Percentiles rank a stretch among this genome's conserved stretches.
Conservation (phyloP, 92 coral and sea anemone species). For the Zoanthus sansibaricus region DNA sequence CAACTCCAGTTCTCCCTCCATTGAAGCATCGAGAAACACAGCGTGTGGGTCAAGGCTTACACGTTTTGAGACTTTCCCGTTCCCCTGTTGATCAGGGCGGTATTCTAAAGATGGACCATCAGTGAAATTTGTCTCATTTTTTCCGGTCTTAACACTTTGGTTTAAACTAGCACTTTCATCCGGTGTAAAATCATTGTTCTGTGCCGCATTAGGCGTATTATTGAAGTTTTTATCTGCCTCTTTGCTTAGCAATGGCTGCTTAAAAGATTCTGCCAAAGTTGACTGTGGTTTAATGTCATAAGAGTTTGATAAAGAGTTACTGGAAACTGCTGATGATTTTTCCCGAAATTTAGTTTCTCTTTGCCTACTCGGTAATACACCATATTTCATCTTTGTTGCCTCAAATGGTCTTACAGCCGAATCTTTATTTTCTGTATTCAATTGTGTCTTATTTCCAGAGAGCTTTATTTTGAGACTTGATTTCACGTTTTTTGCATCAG, state of each 20-base stretch:
- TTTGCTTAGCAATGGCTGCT: background rate
- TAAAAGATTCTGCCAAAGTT: background rate
- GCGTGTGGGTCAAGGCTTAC: slow-evolving; percentile 98
- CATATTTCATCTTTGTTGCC: background rate
- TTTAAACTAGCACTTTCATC: background rate
- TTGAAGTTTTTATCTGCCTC: background rate
- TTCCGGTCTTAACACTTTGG: background rate
- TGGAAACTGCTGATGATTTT: background rate
- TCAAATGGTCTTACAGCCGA: background rate
- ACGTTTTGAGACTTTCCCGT: slow-evolving; percentile 61
- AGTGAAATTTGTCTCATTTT: background rate
- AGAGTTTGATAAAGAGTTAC: background rate
- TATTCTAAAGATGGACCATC: slow-evolving; percentile 32
- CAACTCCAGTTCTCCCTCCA: slow-evolving; percentile 95
- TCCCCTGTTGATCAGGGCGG: slow-evolving; percentile 17
- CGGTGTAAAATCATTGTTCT: background rate
- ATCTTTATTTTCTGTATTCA: background rate
- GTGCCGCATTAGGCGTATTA: slow-evolving; percentile 4
- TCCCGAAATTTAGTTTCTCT: background rate
- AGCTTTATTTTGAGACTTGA: slow-evolving; percentile 31
- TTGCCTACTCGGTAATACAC: slow-evolving; percentile 1
- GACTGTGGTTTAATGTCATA: background rate
- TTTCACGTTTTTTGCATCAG: slow-evolving; percentile 17
- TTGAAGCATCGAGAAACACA: slow-evolving; percentile 92
- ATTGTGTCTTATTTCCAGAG: background rate